Percentiles rank a stretch among this genome's conserved stretches.
phyloP scores from a whole-genome alignment of 1,140 invertebrate species.

The Brevipalpus yothersi region DNA sequence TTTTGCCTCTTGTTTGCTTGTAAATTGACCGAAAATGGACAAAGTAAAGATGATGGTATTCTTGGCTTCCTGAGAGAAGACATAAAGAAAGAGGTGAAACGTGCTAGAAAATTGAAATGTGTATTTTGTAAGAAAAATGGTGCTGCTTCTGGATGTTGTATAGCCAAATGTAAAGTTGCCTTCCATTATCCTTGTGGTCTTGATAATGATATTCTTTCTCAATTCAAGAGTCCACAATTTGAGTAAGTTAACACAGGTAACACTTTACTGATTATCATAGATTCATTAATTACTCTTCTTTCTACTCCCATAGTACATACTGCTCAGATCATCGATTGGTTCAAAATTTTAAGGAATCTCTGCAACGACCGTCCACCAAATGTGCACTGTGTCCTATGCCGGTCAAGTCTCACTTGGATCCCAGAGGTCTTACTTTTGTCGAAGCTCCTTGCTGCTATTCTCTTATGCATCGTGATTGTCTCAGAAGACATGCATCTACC shows the following conservation, averaged over 20 bases:
- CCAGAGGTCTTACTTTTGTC: conserved; percentile 15
- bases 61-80: conserved; percentile 4
- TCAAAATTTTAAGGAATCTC: conserved; percentile 18
- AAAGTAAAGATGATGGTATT: conserved; percentile 3
- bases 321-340: conserved; percentile 28
- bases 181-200: conserved; percentile 38
- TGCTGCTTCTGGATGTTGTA: conserved; percentile 34
- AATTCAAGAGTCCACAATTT: conserved; percentile 31
- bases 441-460: conserved; percentile 31
- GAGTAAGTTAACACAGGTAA: conserved; percentile 19
- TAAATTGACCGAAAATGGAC: conserved; percentile 5
- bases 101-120: conserved; percentile 21
- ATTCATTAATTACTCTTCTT: background rate
- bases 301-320: conserved; percentile 26
- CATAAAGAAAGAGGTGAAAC: conserved; percentile 5
- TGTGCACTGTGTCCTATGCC: conserved; percentile 29
- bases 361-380: conserved; percentile 18
- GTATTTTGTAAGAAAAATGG: conserved; percentile 30
- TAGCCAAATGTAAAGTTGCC: conserved; percentile 25
- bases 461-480: conserved; percentile 4
- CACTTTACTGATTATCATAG: no score
- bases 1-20: conserved; percentile 7
- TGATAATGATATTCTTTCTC: conserved; percentile 26
- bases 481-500: conserved; percentile 30
- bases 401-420: conserved; percentile 19